Percentiles rank a stretch among this genome's conserved stretches.
These are phyloP conservation scores for Drosophila subquinaria DNA, from an alignment of 2,888 invertebrate species.

Conservation along the genomic window DNA sequence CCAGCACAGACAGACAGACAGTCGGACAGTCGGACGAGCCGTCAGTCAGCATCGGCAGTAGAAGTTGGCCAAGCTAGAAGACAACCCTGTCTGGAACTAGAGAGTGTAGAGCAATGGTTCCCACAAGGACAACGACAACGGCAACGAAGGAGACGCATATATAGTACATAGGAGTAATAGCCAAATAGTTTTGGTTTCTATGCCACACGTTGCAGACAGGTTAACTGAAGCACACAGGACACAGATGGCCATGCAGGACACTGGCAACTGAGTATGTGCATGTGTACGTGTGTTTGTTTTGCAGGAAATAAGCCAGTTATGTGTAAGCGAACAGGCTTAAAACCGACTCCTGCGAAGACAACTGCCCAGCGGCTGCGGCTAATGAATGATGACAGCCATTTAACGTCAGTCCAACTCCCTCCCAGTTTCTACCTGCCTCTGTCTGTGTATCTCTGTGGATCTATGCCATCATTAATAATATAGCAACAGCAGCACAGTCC, in stretches of 20 bases:
- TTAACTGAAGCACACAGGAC: conserved; percentile 29
- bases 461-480: conserved; percentile 65
- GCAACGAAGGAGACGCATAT: conserved; percentile 21
- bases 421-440: neutral
- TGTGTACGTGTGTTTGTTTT: conserved; percentile 13
- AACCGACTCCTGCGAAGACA: conserved; percentile 60
- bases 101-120: conserved; percentile 7
- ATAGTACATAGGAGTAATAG: conserved; percentile 44
- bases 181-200: conserved; percentile 49
- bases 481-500: conserved; percentile 23
- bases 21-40: neutral
- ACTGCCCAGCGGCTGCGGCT: conserved; percentile 67
- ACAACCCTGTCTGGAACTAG: neutral
- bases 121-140: conserved; percentile 12
- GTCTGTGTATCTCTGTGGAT: neutral
- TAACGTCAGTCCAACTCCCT: conserved; percentile 43
- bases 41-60: conserved; percentile 24
- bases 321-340: conserved; percentile 54
- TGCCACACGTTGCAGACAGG: conserved; percentile 46
- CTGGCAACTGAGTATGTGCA: conserved; percentile 7
- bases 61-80: conserved; percentile 26
- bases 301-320: conserved; percentile 64
- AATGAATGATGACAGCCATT: conserved; percentile 80
- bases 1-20: neutral
- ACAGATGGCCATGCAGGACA: conserved; percentile 25